Evolutionary conservation across 2,888 invertebrate species (phyloP).

Genomic region (Leptogaster cylindrica): DNA sequence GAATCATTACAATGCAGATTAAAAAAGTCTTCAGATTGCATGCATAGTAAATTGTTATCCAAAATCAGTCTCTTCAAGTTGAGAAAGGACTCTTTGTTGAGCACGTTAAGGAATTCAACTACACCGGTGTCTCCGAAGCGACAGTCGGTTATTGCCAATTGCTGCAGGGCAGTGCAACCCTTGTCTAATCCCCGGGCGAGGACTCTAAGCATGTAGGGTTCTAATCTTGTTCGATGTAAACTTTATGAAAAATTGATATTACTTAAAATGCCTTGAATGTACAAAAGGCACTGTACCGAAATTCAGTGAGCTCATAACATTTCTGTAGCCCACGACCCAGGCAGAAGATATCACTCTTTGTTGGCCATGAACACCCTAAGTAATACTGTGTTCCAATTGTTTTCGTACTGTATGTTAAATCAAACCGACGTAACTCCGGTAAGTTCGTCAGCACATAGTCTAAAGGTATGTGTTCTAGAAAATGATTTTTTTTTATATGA

Average conservation of each 20-base stretch:
- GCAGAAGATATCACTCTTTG: constrained; percentile 55
- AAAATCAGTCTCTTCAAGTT: constrained; percentile 55
- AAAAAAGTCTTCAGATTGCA: constrained; percentile 36
- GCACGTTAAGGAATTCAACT: constrained; percentile 55
- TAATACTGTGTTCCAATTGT: constrained; percentile 59
- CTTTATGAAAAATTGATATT: constrained; percentile 47
- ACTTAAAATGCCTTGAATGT: neutral
- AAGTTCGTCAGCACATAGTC: constrained; percentile 60
- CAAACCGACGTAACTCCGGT: constrained; percentile 57
- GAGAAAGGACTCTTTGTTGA: constrained; percentile 57
- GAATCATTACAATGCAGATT: neutral
- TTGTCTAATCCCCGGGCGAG: constrained; percentile 58
- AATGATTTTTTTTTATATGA: neutral
- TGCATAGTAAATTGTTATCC: constrained; percentile 59
- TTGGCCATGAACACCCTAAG: constrained; percentile 58
- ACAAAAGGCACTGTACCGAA: constrained; percentile 55
- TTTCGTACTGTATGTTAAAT: constrained; percentile 59
- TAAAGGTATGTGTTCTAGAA: constrained; percentile 61
- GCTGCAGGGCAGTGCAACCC: constrained; percentile 56
- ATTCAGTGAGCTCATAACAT: constrained; percentile 57
- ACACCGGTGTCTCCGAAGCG: constrained; percentile 58
- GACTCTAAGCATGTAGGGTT: constrained; percentile 56
- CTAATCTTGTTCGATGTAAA: constrained; percentile 58
- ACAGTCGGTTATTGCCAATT: constrained; percentile 56
- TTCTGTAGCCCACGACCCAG: constrained; percentile 57